Conservation (phyloP, 2,888 invertebrate genomes). For the Alviniconcha strummeri region DNA sequence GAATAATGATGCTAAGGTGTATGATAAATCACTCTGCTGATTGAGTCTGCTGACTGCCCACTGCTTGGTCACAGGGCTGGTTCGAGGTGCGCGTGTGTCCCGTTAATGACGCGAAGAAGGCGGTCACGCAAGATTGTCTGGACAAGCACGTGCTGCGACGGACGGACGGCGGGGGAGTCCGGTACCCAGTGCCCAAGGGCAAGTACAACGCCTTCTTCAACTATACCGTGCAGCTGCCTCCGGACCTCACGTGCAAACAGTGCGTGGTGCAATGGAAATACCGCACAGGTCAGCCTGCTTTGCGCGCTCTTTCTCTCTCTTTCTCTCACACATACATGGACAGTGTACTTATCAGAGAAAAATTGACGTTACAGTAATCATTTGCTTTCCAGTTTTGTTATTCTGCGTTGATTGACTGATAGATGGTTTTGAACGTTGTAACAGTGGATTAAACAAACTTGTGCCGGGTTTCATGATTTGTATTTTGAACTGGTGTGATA, state of each 20-base stretch:
- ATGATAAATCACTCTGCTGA: too few species aligned
- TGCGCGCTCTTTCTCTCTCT: too few species aligned
- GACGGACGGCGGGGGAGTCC: slow-evolving; percentile 57
- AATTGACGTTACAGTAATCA: too few species aligned
- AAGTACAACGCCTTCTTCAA: slow-evolving; percentile 52
- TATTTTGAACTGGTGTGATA: too few species aligned
- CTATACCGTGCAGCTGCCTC: slow-evolving; percentile 61
- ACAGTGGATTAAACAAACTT: too few species aligned
- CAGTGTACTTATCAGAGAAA: too few species aligned
- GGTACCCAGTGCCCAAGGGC: slow-evolving; percentile 44
- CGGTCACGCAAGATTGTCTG: slow-evolving; percentile 67
- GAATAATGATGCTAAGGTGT: too few species aligned
- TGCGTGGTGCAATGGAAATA: slow-evolving; percentile 74
- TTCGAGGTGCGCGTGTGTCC: slow-evolving; percentile 72
- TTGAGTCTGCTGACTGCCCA: too few species aligned
- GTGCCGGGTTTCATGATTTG: too few species aligned
- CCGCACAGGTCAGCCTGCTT: slow-evolving; percentile 62
- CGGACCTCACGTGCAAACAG: slow-evolving; percentile 64
- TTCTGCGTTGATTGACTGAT: too few species aligned
- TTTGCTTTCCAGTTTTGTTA: too few species aligned
- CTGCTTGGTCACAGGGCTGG: slow-evolving; percentile 54
- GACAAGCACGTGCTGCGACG: slow-evolving; percentile 63
- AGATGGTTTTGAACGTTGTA: too few species aligned
- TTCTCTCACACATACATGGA: neutral
- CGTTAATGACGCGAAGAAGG: slow-evolving; percentile 52